Evolutionary conservation across 2,888 invertebrate genomes (phyloP).

Genomic region (Brachylomia viminalis): DNA sequence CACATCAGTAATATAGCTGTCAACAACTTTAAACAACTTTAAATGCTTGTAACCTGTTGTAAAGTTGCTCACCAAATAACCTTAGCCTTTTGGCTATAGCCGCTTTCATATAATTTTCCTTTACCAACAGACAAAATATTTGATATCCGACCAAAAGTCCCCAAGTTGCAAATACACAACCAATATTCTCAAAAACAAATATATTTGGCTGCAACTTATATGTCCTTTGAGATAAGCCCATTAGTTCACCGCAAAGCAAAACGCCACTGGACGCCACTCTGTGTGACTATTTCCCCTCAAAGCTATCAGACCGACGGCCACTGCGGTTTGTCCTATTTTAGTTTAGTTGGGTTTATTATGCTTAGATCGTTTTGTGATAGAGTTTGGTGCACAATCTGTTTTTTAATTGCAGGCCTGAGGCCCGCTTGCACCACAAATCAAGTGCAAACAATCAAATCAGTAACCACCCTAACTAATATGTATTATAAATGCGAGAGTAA

Average conservation of each 20-base stretch:
- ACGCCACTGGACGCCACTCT: conserved; percentile 6
- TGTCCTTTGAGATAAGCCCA: conserved; percentile 11
- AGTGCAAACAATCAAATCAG: too few relatives aligned
- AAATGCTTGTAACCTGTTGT: not conserved
- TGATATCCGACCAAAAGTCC: not conserved
- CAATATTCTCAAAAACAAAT: not conserved
- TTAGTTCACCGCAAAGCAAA: conserved; percentile 30
- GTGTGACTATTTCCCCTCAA: not conserved
- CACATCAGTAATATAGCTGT: too few relatives aligned
- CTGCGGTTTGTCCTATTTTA: conserved; percentile 32
- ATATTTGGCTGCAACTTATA: not conserved
- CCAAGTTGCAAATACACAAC: not conserved
- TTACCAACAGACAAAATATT: not conserved
- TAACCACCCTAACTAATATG: too few relatives aligned
- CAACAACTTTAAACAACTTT: not conserved
- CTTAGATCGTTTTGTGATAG: conserved; percentile 1
- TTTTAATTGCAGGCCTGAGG: not conserved
- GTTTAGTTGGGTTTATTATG: not conserved
- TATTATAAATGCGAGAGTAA: too few relatives aligned
- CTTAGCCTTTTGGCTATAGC: not conserved
- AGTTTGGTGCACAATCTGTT: not conserved
- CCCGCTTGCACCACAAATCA: too few relatives aligned
- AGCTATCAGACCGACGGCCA: conserved; percentile 40
- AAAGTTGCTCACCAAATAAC: not conserved
- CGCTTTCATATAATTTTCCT: not conserved